Conservation (phyloP, 2,113 vertebrate genomes). For the Pelvicachromis taeniatus region DNA sequence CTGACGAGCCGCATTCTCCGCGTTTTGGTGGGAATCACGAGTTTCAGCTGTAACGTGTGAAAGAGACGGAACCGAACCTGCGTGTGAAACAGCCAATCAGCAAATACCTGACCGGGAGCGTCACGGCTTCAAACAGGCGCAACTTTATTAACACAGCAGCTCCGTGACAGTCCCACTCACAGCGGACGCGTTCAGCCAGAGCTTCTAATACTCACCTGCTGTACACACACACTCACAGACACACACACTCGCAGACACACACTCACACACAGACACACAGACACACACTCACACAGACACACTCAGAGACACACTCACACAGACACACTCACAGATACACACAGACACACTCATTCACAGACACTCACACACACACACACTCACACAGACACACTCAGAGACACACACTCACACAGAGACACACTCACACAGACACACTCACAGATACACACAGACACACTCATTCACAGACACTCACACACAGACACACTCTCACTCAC, state of each 20-base stretch:
- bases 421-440: too few relatives aligned
- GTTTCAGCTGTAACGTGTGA: not conserved
- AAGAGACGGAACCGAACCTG: not conserved
- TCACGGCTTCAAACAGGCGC: not conserved
- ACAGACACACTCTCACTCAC: not conserved
- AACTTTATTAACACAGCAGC: not conserved
- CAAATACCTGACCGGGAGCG: not conserved
- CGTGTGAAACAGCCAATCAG: not conserved
- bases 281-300: not conserved
- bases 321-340: too few relatives aligned
- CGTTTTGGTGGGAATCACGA: not conserved
- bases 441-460: accelerated
- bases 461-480: too few relatives aligned
- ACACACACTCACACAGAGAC: too few relatives aligned
- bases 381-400: too few relatives aligned
- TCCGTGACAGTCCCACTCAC: not conserved
- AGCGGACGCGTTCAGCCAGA: not conserved
- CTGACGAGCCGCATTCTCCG: not conserved
- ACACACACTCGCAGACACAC: accelerated
- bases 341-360: too few relatives aligned
- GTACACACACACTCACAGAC: accelerated
- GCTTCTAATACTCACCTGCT: not conserved
- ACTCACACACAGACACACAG: accelerated
- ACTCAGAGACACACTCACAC: accelerated
- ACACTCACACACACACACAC: too few relatives aligned